Base-by-base conservation (phyloP, 1,140 invertebrate species). In the Trinorchestia longiramus region DNA sequence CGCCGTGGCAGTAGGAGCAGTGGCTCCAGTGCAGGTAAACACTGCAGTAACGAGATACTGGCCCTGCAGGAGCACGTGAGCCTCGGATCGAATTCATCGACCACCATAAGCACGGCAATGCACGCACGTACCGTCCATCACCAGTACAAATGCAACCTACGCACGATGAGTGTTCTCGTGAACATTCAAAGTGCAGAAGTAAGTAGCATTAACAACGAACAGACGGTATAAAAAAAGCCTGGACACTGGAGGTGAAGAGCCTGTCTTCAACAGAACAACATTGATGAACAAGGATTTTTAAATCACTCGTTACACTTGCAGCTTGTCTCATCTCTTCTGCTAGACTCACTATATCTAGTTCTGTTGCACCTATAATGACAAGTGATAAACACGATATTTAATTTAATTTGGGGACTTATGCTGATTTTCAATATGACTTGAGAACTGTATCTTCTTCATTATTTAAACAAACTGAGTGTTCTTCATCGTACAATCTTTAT, bases 31-130 rank as follows among this genome's bases (percentile, higher is more conserved):
- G 4, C n/a, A 41, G 43, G 88, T 90, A 90, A 90, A 90, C 88
- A 90, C 88, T 90, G 88, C 88, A 90, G 88, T 90, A 90, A 90
- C 88, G 88, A 90, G 88, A 90, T 90, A 41, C 43, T 41, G 41
- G 88, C 28, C 43, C 88, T 90, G 88, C 43, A 77, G 62, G 88
- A 41, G 41, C 92, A 94, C 92, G 92, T 43, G 92, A 44, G 44
- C 92, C 40, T 40, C 4, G 8, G 92, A 94, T 94, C 92, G 92
- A 94, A 94, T n/a, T 94, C 44, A 94, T 94, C 92, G 92, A 94
- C 92, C 92, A 44, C 43, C 44, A 94, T 11, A 11, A 40, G 36
- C 43, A 42, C 88, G 40, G 92, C 92, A 94, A 94, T 94, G 92
- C 92, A 94, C 92, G 88, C 88, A 90, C 41, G 41, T 28, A 8